Evolutionary conservation across 2,113 vertebrate species (phyloP).

Genomic region (Mobula birostris): DNA sequence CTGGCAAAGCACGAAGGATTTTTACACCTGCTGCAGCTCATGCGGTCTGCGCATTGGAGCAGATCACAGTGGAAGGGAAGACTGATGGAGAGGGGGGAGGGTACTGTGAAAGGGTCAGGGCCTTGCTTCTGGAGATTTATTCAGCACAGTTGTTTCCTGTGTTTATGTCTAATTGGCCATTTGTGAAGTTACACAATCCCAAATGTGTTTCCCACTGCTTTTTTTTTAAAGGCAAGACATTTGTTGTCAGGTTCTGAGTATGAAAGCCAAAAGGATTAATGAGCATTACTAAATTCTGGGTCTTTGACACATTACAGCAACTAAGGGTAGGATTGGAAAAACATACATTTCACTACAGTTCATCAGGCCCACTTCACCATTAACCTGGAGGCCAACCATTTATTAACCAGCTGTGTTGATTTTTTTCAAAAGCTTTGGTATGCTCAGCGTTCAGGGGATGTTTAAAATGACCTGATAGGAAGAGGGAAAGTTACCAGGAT

Average conservation of each 20-base stretch:
- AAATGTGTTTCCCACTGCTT: slow-evolving; percentile 17
- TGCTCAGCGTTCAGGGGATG: neutral
- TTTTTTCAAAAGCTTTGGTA: neutral
- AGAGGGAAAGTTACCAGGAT: neutral
- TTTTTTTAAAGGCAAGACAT: slow-evolving; percentile 22
- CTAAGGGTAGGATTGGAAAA: neutral
- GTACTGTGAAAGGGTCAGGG: neutral
- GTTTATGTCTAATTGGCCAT: slow-evolving; percentile 31
- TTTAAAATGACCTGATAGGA: neutral
- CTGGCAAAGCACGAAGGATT: slow-evolving; percentile 46
- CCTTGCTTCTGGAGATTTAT: slow-evolving; percentile 26
- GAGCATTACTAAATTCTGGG: neutral
- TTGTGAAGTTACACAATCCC: slow-evolving; percentile 31
- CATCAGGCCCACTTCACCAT: neutral
- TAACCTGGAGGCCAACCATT: neutral
- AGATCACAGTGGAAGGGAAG: neutral
- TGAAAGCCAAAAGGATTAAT: slow-evolving; percentile 32
- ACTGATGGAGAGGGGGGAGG: neutral
- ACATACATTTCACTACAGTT: neutral
- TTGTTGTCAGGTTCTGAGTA: slow-evolving; percentile 5
- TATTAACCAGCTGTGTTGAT: neutral
- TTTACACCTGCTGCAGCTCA: slow-evolving; percentile 57
- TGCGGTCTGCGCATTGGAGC: neutral
- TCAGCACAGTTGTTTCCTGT: slow-evolving; percentile 26
- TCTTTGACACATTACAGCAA: neutral